Conservation (phyloP, 2,797 vertebrate species). For the Periophthalmus magnuspinnatus region DNA sequence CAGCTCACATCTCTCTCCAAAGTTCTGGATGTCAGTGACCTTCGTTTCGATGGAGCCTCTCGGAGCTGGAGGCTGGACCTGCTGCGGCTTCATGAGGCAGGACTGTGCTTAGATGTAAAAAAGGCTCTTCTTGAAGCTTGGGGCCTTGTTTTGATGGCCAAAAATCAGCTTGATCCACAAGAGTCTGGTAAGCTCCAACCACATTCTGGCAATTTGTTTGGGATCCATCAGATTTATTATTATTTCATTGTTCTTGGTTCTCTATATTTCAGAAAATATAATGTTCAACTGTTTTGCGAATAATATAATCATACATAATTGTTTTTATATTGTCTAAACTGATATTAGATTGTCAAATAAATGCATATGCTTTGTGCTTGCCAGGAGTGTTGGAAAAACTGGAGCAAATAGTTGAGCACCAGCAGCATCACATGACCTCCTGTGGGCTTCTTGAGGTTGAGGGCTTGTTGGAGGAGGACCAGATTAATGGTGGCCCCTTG, state of each 20-base stretch:
- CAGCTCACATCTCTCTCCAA: constrained; percentile 79
- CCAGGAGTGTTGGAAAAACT: constrained; percentile 80
- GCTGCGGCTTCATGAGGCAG: constrained; percentile 77
- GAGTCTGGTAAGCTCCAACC: constrained; percentile 76
- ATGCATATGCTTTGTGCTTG: not conserved
- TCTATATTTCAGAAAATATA: not conserved
- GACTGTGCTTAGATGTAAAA: constrained; percentile 81
- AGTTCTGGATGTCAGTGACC: constrained; percentile 76
- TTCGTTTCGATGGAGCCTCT: constrained; percentile 66
- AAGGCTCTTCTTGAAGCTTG: constrained; percentile 85
- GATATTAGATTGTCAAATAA: not conserved
- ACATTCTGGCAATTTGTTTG: not conserved
- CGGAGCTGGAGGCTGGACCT: constrained; percentile 78
- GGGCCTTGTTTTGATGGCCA: constrained; percentile 85
- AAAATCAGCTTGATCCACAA: constrained; percentile 82
- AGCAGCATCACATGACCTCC: constrained; percentile 78
- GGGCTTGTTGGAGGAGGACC: constrained; percentile 45
- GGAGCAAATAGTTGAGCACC: constrained; percentile 76
- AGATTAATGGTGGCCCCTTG: constrained; percentile 35
- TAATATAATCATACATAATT: no score
- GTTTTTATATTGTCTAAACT: no score
- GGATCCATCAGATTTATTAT: not conserved
- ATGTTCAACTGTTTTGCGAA: not conserved
- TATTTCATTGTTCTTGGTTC: not conserved
- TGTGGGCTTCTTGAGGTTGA: constrained; percentile 71